Percentiles rank a stretch among this genome's conserved stretches.
phyloP scores from a whole-genome alignment of 2,888 invertebrate genomes.

The Drosophila affinis region DNA sequence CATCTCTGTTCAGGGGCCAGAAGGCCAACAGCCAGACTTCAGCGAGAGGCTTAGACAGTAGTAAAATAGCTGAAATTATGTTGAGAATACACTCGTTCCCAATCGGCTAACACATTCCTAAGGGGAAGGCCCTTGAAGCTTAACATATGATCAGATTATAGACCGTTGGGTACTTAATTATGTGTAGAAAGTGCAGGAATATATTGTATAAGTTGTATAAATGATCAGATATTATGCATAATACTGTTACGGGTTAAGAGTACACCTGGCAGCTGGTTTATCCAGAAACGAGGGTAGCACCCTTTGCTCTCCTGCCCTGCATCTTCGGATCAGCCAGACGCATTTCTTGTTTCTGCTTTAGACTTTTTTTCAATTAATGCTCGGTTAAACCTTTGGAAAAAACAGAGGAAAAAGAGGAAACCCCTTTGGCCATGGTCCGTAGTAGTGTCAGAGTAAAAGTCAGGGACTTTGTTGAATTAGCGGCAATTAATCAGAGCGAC shows the following conservation, averaged over 20 bases:
- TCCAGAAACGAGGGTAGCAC: neutral
- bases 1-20: neutral
- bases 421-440: slow-evolving; percentile 18
- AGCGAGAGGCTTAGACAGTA: neutral
- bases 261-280: no score
- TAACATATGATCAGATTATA: no score
- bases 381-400: slow-evolving; percentile 26
- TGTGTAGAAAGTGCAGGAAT: no score
- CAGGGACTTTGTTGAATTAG: slow-evolving; percentile 53
- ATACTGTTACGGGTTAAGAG: no score
- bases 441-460: neutral
- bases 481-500: slow-evolving; percentile 62
- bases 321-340: slow-evolving; percentile 1
- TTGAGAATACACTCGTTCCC: neutral
- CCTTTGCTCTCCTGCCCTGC: neutral
- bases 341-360: slow-evolving; percentile 19
- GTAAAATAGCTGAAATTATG: slow-evolving; percentile 37
- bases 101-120: neutral
- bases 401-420: neutral
- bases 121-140: neutral
- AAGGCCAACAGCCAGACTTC: slow-evolving; percentile 12
- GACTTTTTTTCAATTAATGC: slow-evolving; percentile 50
- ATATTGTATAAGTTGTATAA: no score
- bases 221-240: no score
- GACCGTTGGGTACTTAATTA: no score